Evolutionary conservation across 2,113 vertebrate species (phyloP), one percentile per base, ranked within the genome.

Genomic region (Poicephalus meyeri): DNA sequence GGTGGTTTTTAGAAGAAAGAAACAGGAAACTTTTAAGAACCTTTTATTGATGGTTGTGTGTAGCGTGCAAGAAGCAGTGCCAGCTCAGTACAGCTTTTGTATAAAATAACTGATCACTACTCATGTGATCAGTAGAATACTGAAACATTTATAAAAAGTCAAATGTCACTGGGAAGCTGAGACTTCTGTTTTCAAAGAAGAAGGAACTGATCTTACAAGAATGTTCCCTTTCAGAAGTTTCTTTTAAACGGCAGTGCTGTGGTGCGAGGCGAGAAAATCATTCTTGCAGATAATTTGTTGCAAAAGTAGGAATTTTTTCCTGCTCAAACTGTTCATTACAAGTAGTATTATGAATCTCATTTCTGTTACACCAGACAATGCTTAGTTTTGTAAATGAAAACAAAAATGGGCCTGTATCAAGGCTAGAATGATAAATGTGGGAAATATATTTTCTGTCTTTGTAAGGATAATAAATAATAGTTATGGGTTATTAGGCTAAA

Each of bases 141-240:
- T 83, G 64, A 92, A 60, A 68, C 55, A 87, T 86, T 96, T 66
- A 78, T 46, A 72, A 83, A 90, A 96, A 88, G 72, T 83, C 56
- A 91, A 81, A 97, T 73, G 55, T 80, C 69, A 92, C 31, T 2
- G 15, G 35, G 28, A 96, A 93, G 58, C 52, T 71, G 56, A 90
- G 80, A 80, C 28, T 78, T 72, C 76, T 92, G 6, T 49, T 95
- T 86, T 95, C 73, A 66, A 92, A 94, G 89, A 58, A 91, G 77
- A 28, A 96, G 41, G 41, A 83, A 93, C 39, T 44, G n/a, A 89
- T 80, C 44, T 86, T 87, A 42, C 16, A 78, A 76, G 84, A 69
- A 37, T 66, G 70, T 10, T 69, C 19, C 55, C 56, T 88, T 78
- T 63, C 23, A 81, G 18, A 14, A 5, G 69, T 83, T 88, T 73